Conservation (phyloP, 2,113 vertebrate species). For the Trematocara variabile region DNA sequence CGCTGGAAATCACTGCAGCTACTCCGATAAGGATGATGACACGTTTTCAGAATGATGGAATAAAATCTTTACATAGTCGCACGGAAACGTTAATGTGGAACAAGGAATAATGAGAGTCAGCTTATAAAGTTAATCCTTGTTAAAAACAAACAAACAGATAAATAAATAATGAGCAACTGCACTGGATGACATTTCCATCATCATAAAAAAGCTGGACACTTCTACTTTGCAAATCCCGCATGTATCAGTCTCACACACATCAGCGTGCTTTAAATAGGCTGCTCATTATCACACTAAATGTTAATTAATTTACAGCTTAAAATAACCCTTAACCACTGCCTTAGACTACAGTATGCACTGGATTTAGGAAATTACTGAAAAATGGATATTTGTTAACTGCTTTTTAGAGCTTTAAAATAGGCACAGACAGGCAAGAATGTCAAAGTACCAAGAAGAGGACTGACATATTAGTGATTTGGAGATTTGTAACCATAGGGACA, state of each 20-base stretch:
- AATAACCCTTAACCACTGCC: background rate
- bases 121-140: background rate
- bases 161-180: background rate
- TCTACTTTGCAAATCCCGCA: background rate
- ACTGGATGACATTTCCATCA: background rate
- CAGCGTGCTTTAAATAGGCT: background rate
- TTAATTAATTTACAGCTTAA: background rate
- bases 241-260: background rate
- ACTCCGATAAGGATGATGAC: background rate
- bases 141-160: background rate
- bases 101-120: background rate
- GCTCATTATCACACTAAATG: background rate
- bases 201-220: background rate
- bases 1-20: background rate
- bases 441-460: background rate
- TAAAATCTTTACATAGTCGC: background rate
- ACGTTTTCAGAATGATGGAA: background rate
- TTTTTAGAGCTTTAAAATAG: background rate
- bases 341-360: background rate
- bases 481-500: background rate
- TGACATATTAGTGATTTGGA: background rate
- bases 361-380: background rate
- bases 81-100: background rate
- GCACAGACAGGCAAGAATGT: background rate
- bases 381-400: background rate